Percentiles rank a stretch among this genome's conserved stretches.
phyloP scores from a whole-genome alignment of 2,888 invertebrate species.

The Tridacna gigas region DNA sequence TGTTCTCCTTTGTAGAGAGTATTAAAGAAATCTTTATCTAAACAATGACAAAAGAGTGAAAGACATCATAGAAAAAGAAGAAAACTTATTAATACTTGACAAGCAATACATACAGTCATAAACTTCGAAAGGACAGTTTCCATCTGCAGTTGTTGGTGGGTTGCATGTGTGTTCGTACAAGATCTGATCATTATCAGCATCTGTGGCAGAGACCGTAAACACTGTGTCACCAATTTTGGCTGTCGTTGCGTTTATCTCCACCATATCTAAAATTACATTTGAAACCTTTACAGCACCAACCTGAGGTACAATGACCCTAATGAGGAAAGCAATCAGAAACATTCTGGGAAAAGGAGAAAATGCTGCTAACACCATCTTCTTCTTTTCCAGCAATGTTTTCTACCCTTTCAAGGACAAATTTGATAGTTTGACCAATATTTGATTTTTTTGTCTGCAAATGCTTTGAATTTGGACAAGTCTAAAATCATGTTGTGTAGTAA shows the following conservation, averaged over 20 bases:
- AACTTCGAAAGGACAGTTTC: constrained; percentile 47
- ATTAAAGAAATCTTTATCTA: too few species aligned
- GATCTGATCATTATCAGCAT: constrained; percentile 52
- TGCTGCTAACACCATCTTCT: background rate
- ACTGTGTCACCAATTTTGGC: constrained; percentile 32
- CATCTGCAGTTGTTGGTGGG: constrained; percentile 10
- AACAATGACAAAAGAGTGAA: too few species aligned
- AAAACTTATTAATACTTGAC: too few species aligned
- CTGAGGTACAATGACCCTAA: background rate
- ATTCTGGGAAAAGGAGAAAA: background rate
- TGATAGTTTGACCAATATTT: too few species aligned
- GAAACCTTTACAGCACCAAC: background rate
- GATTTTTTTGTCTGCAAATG: too few species aligned
- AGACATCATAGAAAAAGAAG: too few species aligned
- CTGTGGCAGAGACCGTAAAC: constrained; percentile 47
- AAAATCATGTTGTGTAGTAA: too few species aligned
- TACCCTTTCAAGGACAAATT: too few species aligned
- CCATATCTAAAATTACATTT: constrained; percentile 39
- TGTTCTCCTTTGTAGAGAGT: too few species aligned
- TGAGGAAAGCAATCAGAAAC: background rate
- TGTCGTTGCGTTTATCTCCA: constrained; percentile 52
- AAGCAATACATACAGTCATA: constrained; percentile 50
- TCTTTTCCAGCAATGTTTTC: background rate
- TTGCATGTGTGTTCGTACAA: constrained; percentile 30
- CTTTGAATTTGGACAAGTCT: too few species aligned